Conservation (phyloP, 2,888 invertebrate genomes). For the Nemotelus pantherinus region DNA sequence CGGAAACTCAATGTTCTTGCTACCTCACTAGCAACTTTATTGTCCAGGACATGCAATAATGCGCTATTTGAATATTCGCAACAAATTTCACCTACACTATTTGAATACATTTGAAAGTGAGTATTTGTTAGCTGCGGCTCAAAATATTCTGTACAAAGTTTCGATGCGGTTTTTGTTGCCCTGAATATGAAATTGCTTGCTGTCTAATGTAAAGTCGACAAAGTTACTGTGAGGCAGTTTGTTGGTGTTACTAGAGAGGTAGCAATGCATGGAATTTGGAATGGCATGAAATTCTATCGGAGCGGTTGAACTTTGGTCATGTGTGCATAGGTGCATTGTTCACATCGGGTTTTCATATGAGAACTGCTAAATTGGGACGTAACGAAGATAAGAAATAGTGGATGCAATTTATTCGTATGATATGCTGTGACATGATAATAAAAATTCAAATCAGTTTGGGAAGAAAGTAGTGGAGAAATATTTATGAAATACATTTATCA, state of each 20-base stretch:
- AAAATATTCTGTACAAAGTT: not conserved
- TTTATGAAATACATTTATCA: too few relatives aligned
- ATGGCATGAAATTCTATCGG: not conserved
- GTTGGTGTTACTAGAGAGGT: not conserved
- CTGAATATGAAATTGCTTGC: not conserved
- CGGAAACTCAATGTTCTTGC: too few relatives aligned
- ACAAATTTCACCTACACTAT: not conserved
- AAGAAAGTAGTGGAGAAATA: too few relatives aligned
- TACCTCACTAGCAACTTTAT: too few relatives aligned
- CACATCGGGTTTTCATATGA: too few relatives aligned
- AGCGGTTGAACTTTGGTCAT: not conserved
- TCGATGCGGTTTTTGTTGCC: not conserved
- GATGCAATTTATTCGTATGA: too few relatives aligned
- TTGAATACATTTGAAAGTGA: not conserved
- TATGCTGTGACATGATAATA: too few relatives aligned
- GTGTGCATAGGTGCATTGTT: too few relatives aligned
- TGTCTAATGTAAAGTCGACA: not conserved
- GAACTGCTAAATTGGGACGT: too few relatives aligned
- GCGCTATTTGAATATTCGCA: not conserved
- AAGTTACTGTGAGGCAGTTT: not conserved
- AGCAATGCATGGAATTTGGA: not conserved
- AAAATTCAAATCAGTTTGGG: too few relatives aligned
- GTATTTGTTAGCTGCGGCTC: not conserved
- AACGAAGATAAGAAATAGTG: too few relatives aligned
- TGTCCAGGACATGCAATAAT: too few relatives aligned